These are phyloP conservation scores for Sycophila texana DNA, from an alignment of 2,888 invertebrate species.

Conservation along the genomic window DNA sequence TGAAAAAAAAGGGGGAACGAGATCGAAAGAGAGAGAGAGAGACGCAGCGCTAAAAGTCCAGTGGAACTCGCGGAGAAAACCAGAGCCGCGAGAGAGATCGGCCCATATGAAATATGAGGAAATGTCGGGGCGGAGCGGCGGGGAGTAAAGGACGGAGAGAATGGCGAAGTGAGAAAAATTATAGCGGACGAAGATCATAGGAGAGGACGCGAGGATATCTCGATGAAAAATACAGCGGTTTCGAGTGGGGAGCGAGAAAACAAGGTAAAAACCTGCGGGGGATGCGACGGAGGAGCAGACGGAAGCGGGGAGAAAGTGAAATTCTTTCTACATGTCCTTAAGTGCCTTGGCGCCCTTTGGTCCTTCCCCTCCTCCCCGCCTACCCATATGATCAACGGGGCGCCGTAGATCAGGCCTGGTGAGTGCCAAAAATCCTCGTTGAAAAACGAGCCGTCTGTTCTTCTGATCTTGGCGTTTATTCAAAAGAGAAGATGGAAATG, in stretches of 20 bases:
- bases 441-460: constrained; percentile 58
- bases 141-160: not conserved
- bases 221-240: constrained; percentile 66
- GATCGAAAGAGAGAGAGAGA: not conserved
- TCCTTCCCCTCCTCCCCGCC: constrained; percentile 55
- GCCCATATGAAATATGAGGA: not conserved
- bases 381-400: constrained; percentile 39
- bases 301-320: constrained; percentile 6
- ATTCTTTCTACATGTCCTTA: constrained; percentile 59
- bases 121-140: not conserved
- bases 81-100: not conserved
- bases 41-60: constrained; percentile 12
- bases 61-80: not conserved
- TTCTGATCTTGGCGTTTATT: constrained; percentile 22
- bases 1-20: not conserved
- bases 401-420: constrained; percentile 36
- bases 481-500: not conserved
- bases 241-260: constrained; percentile 57
- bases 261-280: constrained; percentile 49
- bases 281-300: not conserved
- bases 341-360: constrained; percentile 69
- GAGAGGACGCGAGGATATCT: not conserved
- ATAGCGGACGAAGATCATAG: constrained; percentile 12
- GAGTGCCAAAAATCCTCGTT: constrained; percentile 59
- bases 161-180: constrained; percentile 23